Conservation (phyloP, 2,888 invertebrate genomes). For the Sicus ferrugineus region DNA sequence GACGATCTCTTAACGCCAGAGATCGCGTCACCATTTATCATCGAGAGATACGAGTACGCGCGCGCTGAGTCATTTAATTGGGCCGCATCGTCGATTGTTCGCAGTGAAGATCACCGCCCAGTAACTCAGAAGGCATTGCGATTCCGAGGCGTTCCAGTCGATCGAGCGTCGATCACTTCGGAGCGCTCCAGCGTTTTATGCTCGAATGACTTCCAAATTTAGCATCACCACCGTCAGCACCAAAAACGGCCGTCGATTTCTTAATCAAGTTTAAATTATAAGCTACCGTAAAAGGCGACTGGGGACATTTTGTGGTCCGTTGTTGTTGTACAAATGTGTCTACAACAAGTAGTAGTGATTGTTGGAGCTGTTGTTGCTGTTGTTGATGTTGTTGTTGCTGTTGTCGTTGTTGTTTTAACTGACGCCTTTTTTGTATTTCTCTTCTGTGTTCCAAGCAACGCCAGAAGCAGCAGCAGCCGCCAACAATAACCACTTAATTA, state of each 20-base stretch:
- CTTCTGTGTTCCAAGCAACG: not conserved
- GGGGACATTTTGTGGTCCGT: constrained; percentile 5
- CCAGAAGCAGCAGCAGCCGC: not conserved
- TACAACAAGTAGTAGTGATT: not conserved
- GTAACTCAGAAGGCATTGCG: not conserved
- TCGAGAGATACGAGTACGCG: too few species aligned
- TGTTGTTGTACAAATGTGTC: not conserved
- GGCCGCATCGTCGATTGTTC: not conserved
- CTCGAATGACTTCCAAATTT: constrained; percentile 20
- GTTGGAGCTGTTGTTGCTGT: not conserved
- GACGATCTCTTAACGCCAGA: not conserved
- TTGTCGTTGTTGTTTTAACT: not conserved
- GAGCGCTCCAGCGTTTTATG: too few species aligned
- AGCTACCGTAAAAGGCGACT: constrained; percentile 7
- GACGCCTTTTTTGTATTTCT: not conserved
- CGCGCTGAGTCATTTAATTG: not conserved
- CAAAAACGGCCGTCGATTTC: constrained; percentile 25
- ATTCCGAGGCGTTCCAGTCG: too few species aligned
- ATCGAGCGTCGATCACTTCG: too few species aligned
- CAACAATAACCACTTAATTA: constrained; percentile 26
- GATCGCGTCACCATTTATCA: not conserved
- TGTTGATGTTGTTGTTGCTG: not conserved
- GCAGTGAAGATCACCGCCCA: not conserved
- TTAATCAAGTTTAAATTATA: constrained; percentile 30
- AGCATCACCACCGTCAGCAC: not conserved